Base-by-base conservation (phyloP, 1,140 invertebrate species). In the Drosophila yakuba region DNA sequence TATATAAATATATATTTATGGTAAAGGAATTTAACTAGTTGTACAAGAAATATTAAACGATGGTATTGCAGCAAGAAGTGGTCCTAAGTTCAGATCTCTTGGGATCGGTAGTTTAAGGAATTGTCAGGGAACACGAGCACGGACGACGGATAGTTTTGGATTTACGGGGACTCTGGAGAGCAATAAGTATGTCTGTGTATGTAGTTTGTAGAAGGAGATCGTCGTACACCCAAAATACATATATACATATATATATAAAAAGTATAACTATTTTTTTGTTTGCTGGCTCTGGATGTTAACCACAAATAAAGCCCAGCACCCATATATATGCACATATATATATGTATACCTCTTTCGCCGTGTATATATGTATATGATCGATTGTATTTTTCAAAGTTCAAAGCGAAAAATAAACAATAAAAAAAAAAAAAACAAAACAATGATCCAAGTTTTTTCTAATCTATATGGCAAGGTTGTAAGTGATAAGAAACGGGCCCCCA, bases 101-200 rank as follows among this genome's bases (percentile, higher is more conserved):
- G 17, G 44, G 45, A 45, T 56, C 51, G 15, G 32, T 45, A 78
- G 61, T 20, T 78, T 81, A 84, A 85, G 85, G 79, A 91, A 90
- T 90, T 88, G 80, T 88, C 88, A 90, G 88, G 88, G 88, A 90
- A 80, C 73, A 80, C 44, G 59, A n/a, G 61, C 50, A 73, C 20
- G 36, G 41, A 56, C 12, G 38, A 45, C 2, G 39, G 28, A 72
- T 39, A 39, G 35, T 39, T 32, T 36, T 43, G 6, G 25, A 23
- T 43, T 41, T 48, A 44, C 57, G 51, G 12, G 48, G 45, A 56
- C 50, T 62, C 58, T 55, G 20, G 61, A 81, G 59, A 84, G 76
- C 80, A 83, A 83, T 83, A 82, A 32, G 58, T 62, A 45, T 76
- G 73, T 80, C 23, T 62, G 50, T 72, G 39, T 47, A 47, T 55